Conservation (phyloP, 1,140 invertebrate species). For the Scaptomyza hsui region DNA sequence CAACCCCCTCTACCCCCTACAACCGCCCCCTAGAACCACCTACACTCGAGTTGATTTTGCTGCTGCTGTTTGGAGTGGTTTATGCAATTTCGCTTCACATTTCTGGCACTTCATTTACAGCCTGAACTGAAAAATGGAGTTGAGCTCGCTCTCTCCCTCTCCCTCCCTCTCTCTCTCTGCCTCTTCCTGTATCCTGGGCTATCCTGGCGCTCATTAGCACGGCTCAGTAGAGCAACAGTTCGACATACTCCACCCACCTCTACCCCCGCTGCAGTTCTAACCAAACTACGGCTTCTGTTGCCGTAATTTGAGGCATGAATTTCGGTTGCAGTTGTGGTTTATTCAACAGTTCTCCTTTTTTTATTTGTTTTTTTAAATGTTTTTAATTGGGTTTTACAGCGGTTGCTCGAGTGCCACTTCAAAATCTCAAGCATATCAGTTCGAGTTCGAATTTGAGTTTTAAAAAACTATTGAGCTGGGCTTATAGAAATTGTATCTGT, state of each 20-base stretch:
- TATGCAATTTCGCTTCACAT: slow-evolving; percentile 80
- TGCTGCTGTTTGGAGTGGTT: slow-evolving; percentile 63
- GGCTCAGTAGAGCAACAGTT: slow-evolving; percentile 36
- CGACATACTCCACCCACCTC: neutral
- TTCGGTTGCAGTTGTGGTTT: slow-evolving; percentile 8
- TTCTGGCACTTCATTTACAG: slow-evolving; percentile 79
- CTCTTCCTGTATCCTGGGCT: slow-evolving; percentile 2
- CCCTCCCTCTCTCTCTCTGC: neutral
- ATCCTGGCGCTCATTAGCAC: slow-evolving; percentile 49
- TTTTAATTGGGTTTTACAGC: slow-evolving; percentile 23
- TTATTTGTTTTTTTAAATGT: slow-evolving; percentile 5
- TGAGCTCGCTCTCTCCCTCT: slow-evolving; percentile 5
- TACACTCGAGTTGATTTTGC: slow-evolving; percentile 52
- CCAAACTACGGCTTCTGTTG: slow-evolving; percentile 3
- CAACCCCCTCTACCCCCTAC: neutral
- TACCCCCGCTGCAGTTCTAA: too few relatives aligned
- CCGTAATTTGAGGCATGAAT: slow-evolving; percentile 9
- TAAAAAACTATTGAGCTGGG: slow-evolving; percentile 5
- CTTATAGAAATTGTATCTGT: neutral
- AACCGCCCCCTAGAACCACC: slow-evolving; percentile 2
- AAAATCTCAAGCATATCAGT: slow-evolving; percentile 16
- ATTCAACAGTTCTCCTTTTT: neutral
- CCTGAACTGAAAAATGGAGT: slow-evolving; percentile 41
- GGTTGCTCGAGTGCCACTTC: slow-evolving; percentile 13
- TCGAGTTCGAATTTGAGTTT: neutral